Base-by-base conservation (phyloP, 2,797 vertebrate genomes). In the Bovichtus diacanthus region DNA sequence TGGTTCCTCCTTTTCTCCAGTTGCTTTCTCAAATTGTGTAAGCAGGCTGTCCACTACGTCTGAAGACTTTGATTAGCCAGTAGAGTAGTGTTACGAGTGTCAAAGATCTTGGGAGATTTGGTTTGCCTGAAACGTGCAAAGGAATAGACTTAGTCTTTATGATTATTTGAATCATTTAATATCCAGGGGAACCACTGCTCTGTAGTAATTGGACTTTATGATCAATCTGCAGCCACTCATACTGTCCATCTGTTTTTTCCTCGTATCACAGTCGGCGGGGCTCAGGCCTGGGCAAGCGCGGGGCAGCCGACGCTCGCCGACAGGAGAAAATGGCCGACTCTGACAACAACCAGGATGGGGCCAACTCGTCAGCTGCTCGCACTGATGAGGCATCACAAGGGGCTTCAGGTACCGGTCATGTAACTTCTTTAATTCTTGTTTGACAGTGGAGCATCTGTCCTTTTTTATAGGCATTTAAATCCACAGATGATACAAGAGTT, bases 271-370 rank as follows among this genome's bases (percentile, higher is more conserved):
- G 98, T 98, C 98, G 98, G 96, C 98, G 98, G 96, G 98, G 98
- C 97, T 99, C 98, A 97, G 98, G 98, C 97, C 97, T 99, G 96
- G 97, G 98, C 96, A 99, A 99, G 96, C 97, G 98, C 96, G 98
- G 98, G 95, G 96, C 98, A 96, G 97, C 97, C 95, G 98, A 99
- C 96, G 96, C 98, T 96, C 98, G 98, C 95, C 97, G 98, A 93
- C 98, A 99, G 92, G 98, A 99, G 90, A 99, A 99, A 94, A 99
- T 99, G 98, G 97, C 98, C 70, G 98, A 99, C 95, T 97, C 98
- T 66, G 98, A 99, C 91, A 98, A 96, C 95, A 99, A 97, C 94
- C 98, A 98, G 95, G 98, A 99, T 78, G 96, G 97, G 29, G 96
- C 98, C 82, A 99, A 98, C 92, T 98, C 98, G 76, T 99, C 98